A percentile compares a stretch with the other conserved stretches of the same genome.
These are phyloP conservation scores for Tetramorium parvispinum DNA, from an alignment of 1,140 invertebrate species.

Conservation along the genomic window DNA sequence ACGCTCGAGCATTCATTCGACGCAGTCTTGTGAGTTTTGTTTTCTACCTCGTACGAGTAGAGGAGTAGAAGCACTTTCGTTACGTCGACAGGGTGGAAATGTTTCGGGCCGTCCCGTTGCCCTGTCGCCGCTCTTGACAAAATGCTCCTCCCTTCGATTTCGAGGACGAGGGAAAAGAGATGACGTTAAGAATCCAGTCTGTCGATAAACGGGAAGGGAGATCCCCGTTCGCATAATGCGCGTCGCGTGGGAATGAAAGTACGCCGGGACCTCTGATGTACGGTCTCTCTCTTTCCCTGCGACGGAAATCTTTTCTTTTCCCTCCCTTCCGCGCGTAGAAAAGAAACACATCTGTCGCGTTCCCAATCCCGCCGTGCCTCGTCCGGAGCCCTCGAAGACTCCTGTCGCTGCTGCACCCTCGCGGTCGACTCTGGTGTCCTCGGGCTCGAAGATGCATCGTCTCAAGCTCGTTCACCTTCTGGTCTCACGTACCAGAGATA, in stretches of 20 bases:
- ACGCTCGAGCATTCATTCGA: background rate
- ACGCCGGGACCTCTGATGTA: constrained; percentile 46
- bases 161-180: constrained; percentile 54
- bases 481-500: background rate
- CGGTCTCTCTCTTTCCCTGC: constrained; percentile 6
- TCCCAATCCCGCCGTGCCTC: constrained; percentile 45
- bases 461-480: background rate
- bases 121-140: constrained; percentile 25
- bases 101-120: constrained; percentile 1
- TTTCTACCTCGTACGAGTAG: no score
- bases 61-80: background rate
- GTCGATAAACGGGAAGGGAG: constrained; percentile 54
- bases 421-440: constrained; percentile 10
- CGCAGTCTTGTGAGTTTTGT: background rate
- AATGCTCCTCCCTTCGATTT: constrained; percentile 62
- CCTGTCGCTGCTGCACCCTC: constrained; percentile 72
- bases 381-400: constrained; percentile 2
- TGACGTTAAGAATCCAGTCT: constrained; percentile 58
- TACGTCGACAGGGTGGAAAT: background rate
- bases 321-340: constrained; percentile 5
- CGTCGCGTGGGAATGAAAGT: constrained; percentile 55
- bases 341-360: constrained; percentile 67
- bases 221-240: constrained; percentile 59
- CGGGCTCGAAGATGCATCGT: background rate
- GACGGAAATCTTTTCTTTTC: constrained; percentile 29